These are phyloP conservation scores for Aplodontia rufa DNA, from an alignment of 2,113 vertebrate species.

Conservation along the genomic window DNA sequence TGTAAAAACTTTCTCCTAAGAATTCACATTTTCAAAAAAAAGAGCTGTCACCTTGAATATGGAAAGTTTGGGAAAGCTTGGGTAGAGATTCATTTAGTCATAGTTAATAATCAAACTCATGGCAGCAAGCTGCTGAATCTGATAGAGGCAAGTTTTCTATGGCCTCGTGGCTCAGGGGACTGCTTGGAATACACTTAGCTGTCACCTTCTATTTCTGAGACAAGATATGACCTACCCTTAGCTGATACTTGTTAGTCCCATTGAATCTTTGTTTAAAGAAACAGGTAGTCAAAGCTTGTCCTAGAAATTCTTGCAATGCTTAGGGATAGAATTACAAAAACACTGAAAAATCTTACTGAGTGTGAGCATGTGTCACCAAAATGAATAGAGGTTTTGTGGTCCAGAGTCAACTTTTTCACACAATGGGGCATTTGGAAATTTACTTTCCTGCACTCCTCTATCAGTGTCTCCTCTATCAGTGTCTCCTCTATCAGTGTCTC, in stretches of 20 bases:
- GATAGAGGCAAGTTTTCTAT: neutral
- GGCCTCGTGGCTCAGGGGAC: neutral
- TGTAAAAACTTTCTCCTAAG: neutral
- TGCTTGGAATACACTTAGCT: conserved; percentile 2
- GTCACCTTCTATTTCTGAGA: conserved; percentile 48
- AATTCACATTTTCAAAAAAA: neutral
- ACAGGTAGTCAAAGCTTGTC: neutral
- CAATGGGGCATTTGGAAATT: neutral
- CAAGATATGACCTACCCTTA: neutral
- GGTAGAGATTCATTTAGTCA: neutral
- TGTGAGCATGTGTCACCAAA: neutral
- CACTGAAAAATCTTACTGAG: conserved; percentile 19
- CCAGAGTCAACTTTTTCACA: neutral
- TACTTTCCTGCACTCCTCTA: neutral
- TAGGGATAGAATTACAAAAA: conserved; percentile 38
- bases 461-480: too few relatives aligned
- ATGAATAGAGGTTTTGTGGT: neutral
- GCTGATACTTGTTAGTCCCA: conserved; percentile 17
- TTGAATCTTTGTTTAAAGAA: neutral
- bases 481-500: neutral
- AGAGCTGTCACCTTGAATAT: conserved; percentile 21
- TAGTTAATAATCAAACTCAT: neutral
- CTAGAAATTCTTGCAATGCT: neutral
- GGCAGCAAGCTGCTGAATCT: neutral
- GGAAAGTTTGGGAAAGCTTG: neutral